Base-by-base conservation (phyloP, 2,113 vertebrate species). In the Calyptomena viridis region DNA sequence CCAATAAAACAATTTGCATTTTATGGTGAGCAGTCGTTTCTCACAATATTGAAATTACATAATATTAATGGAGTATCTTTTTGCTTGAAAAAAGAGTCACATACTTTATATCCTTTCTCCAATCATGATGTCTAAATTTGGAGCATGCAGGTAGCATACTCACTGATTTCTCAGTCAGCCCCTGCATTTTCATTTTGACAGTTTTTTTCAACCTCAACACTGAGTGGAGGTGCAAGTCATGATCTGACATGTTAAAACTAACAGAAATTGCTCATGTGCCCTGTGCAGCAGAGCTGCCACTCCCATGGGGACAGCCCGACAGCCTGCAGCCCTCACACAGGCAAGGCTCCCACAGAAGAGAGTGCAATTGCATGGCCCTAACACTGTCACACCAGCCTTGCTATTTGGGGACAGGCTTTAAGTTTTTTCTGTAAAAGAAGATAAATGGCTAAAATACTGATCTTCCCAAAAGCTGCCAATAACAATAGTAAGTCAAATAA, bases 21-120 rank as follows among this genome's bases (percentile, higher is more conserved):
- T n/a, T n/a, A n/a, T n/a, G n/a, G n/a, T n/a, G n/a, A n/a, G n/a
- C n/a, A n/a, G n/a, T n/a, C n/a, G n/a, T n/a, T n/a, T n/a, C n/a
- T n/a, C n/a, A n/a, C n/a, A n/a, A 5, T 13, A 13, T 63, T 50
- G 83, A 79, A 84, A 76, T 92, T 81, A 71, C 19, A 5, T 86
- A 66, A 81, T 64, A 93, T 81, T 90, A 95, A 96, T 18, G 5
- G 46, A 64, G 33, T 12, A 40, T 39, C 74, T 89, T 90, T 60
- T 59, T 10, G 8, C 62, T 58, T 69, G 50, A 46, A 66, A 87
- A 86, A 94, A 63, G 18, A 49, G 55, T 35, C 31, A 58, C 46
- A 72, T 71, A 42, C 85, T 88, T 94, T 74, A 73, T 46, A 92
- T 73, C 42, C 64, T 68, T 94, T 94, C 90, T 68, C n/a, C 87